Conservation (phyloP, 2,113 vertebrate genomes). For the Oncorhynchus masou region DNA sequence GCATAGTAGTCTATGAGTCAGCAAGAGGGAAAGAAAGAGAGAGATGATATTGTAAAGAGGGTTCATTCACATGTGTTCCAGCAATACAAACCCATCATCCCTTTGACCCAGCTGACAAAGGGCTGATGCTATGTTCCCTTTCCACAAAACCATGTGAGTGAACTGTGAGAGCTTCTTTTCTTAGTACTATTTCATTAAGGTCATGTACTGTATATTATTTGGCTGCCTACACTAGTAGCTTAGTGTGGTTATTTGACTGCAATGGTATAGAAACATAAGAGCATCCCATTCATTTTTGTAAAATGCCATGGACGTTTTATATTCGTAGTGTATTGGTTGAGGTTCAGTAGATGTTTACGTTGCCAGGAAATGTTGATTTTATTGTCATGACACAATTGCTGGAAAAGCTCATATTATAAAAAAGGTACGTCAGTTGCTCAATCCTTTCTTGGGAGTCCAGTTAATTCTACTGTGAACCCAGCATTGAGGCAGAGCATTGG, state of each 20-base stretch:
- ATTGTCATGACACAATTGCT: not conserved
- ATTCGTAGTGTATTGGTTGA: not conserved
- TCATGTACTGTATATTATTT: not conserved
- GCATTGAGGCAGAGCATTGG: not conserved
- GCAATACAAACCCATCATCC: constrained; percentile 56
- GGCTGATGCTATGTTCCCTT: not conserved
- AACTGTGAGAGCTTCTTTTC: not conserved
- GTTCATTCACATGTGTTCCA: constrained; percentile 23
- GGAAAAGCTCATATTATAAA: not conserved
- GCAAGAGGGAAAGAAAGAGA: not conserved
- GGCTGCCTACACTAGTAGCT: not conserved
- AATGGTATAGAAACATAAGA: no score
- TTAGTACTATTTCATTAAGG: not conserved
- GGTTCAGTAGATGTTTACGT: not conserved
- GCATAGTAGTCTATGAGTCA: not conserved
- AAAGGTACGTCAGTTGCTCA: not conserved
- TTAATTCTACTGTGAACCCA: not conserved
- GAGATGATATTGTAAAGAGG: not conserved
- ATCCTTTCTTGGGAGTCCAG: not conserved
- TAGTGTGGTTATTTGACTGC: not conserved
- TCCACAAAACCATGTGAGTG: not conserved
- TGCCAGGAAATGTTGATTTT: not conserved
- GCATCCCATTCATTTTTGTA: not conserved
- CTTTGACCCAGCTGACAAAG: constrained; percentile 31
- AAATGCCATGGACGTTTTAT: not conserved